Evolutionary conservation across 2,888 invertebrate species (phyloP), one percentile per base, ranked within the genome.

Genomic region (Serripes groenlandicus): DNA sequence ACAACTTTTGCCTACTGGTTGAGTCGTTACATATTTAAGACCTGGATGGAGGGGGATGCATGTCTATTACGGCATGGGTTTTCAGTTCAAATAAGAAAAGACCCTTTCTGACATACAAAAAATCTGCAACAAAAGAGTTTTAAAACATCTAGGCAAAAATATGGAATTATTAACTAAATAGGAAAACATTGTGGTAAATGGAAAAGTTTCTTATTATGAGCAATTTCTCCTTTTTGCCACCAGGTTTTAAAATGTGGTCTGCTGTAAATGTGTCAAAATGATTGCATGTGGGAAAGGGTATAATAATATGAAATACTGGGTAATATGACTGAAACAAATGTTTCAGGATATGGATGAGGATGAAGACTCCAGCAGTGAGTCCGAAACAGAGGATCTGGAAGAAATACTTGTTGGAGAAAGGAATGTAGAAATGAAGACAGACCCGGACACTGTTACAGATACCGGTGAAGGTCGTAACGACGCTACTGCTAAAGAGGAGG

Each of bases 331-430:
- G 15, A 42, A 15, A 42, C 42, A 7, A 7, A n/a, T 42, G 21
- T 49, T 49, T 49, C 49, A 56, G 56, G 56, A 56, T 3, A 28
- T 28, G 28, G 62, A 88, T 30, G 85, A 84, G 77, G 87, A 83
- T n/a, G 83, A 85, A n/a, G 83, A 84, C 62, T 70, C 71, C 18
- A 79, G 78, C 11, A 72, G 70, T 34, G 88, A 83, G 2, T 79
- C 78, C 23, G 80, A 81, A 15, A 74, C 72, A 15, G 83, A 83
- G 28, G 80, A 83, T 71, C 42, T 80, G 21, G 83, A 80, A 64
- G 77, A 69, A 52, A 81, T 83, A 34, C 60, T 77, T 64, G 75
- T 56, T 5, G 78, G 74, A 72, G 80, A 76, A 52, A 34, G 42
- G 9, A 66, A 34, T 34, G 0, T 21, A 37, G 28, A 42, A 52